Base-by-base conservation (phyloP, 2,888 invertebrate species). In the Microctonus aethiopoides region DNA sequence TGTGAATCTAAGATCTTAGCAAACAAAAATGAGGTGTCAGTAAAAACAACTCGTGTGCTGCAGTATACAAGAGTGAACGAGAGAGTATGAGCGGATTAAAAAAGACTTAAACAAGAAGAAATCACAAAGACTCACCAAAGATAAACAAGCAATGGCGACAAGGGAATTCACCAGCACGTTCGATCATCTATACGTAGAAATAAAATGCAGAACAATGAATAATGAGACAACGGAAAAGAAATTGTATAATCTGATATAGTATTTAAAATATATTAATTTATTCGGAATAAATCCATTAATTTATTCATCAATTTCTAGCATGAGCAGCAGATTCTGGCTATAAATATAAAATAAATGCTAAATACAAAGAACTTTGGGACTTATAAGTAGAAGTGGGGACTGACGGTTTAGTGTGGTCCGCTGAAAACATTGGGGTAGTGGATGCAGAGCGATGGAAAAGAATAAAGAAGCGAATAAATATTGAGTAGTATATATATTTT, bases 281-380 rank as follows among this genome's bases (percentile, higher is more conserved):
- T 56, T 29, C 56, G 29, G 29, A 7, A 56, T 56, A n/a, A 56
- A 56, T 26, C 26, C 24, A 56, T 56, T 56, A n/a, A n/a, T 56
- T 11, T 56, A 56, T 26, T 56, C 26, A 29, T 26, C 29, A 29
- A 26, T 56, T 56, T 26, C 26, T 54, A 26, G 29, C 41, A 51
- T n/a, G 67, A 64, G 73, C 24, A 56, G 73, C 69, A 72, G 69
- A 74, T 71, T 74, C 74, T 74, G 67, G 71, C 66, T 20, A 54
- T 64, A 59, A 72, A 34, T 39, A 39, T 59, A 46, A 16, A 13
- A 39, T 5, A 39, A 39, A 39, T 11, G 9, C 39, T 13, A 26
- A 60, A n/a, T n/a, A 51, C 26, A 46, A 13, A 69, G 56, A 63
- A 20, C 60, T 26, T 24, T n/a, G 56, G 26, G 26, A 56, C 29